Base-by-base conservation (phyloP, 1,140 invertebrate genomes). In the Lasioglossum baleicum region DNA sequence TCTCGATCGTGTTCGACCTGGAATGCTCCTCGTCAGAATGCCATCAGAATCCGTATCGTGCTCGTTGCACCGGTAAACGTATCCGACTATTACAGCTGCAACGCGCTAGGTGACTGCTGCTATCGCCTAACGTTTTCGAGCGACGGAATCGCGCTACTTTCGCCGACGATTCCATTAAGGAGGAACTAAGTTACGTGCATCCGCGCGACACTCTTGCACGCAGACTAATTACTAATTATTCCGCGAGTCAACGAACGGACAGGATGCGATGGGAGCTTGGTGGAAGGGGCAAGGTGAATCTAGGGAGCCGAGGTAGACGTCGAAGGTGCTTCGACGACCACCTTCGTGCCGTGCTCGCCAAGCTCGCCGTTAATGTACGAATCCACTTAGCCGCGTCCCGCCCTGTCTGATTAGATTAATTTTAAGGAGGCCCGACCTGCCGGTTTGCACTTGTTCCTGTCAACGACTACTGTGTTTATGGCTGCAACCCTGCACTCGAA, bases 321-420 rank as follows among this genome's bases (percentile, higher is more conserved):
- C 68, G 51, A 40, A 77, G 69, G 22, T 31, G 8, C 48, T 60
- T 15, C 69, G 17, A 11, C 69, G 17, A 11, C 69, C 51, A 73
- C 58, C 40, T 58, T 65, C 61, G 68, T 69, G 70, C 48, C 31
- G 56, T n/a, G 20, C n/a, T n/a, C 51, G 48, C 48, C 75, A 5
- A 7, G 63, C n/a, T 35, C 35, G 17, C 69, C 53, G 76, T 79
- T 79, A 79, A 79, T 79, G 76, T 58, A 79, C 76, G 76, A 79
- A 79, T 79, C 70, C 76, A 79, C 76, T 79, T 79, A 79, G 76
- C 69, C 76, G 48, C 69, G 61, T 69, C 40, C 60, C 53, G 60
- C 35, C 51, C 26, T 22, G 76, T 79, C 76, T 79, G 76, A 79
- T 79, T 79, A 79, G 76, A 79, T 79, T 79, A 79, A 79, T 79